These are phyloP conservation scores for Tyrannus savana DNA, from an alignment of 2,113 vertebrate genomes.

Conservation along the genomic window DNA sequence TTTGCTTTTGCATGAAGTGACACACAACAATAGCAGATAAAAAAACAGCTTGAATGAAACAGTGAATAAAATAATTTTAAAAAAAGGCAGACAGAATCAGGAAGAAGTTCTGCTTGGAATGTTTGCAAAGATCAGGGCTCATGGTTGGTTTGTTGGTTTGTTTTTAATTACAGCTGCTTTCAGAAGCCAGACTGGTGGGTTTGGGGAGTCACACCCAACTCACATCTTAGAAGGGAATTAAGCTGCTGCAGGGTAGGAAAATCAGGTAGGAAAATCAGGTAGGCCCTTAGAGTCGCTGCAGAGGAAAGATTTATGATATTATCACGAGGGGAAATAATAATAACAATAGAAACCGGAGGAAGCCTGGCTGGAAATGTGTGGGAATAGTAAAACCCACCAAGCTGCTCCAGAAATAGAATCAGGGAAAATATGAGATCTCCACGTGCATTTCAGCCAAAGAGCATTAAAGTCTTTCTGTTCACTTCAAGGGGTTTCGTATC, in stretches of 20 bases:
- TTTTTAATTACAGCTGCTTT: neutral
- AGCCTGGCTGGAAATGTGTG: neutral
- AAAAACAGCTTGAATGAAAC: neutral
- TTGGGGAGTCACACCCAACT: neutral
- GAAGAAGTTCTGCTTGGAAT: neutral
- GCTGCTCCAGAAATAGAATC: conserved; percentile 45
- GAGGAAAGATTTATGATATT: neutral
- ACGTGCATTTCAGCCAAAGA: conserved; percentile 5
- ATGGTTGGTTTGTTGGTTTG: neutral
- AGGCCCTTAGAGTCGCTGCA: neutral
- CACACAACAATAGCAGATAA: neutral
- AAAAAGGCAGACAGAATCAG: neutral
- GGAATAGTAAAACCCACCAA: conserved; percentile 19
- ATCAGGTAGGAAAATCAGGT: neutral
- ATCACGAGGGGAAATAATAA: neutral
- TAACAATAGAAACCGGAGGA: neutral
- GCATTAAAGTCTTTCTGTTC: conserved; percentile 16
- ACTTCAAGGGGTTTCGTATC: conserved; percentile 35
- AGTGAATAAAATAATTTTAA: too few species aligned
- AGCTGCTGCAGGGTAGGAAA: neutral
- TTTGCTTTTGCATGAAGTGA: neutral
- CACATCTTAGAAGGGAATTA: neutral
- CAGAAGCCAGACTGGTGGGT: neutral
- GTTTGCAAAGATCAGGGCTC: neutral
- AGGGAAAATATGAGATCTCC: neutral